Conservation (phyloP, 2,113 vertebrate species). For the Seriola quinqueradiata region DNA sequence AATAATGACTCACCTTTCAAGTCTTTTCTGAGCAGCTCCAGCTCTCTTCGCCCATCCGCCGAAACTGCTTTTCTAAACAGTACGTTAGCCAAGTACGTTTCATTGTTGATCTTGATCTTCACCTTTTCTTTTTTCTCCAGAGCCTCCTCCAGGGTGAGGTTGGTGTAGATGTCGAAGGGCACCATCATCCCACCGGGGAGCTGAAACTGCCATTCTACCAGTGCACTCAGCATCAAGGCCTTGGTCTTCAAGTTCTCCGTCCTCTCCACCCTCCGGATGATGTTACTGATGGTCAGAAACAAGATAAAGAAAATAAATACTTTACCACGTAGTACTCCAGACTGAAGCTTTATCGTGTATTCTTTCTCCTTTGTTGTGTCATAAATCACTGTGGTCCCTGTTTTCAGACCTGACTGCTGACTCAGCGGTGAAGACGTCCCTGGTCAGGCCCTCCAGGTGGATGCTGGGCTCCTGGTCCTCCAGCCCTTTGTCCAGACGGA, state of each 20-base stretch:
- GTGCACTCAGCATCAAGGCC: conserved; percentile 73
- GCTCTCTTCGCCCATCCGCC: background rate
- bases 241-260: conserved; percentile 68
- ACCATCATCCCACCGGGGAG: fast-evolving
- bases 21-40: conserved; percentile 69
- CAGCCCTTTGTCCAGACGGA: conserved; percentile 72
- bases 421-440: conserved; percentile 82
- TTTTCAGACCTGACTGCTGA: conserved; percentile 52
- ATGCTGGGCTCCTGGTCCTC: conserved; percentile 72
- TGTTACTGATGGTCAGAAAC: conserved; percentile 73
- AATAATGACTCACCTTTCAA: conserved; percentile 57
- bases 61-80: conserved; percentile 4
- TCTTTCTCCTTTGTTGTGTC: background rate
- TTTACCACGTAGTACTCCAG: background rate
- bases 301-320: background rate
- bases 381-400: background rate
- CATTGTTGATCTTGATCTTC: conserved; percentile 73
- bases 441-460: conserved; percentile 85
- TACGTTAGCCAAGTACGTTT: conserved; percentile 61
- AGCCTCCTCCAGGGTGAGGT: conserved; percentile 87
- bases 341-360: background rate
- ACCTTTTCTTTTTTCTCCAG: conserved; percentile 19
- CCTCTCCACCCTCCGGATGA: conserved; percentile 82
- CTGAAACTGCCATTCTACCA: conserved; percentile 87
- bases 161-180: conserved; percentile 84